A percentile compares a stretch with the other conserved stretches of the same genome.
Evolutionary conservation across 2,113 vertebrate genomes (phyloP).

Genomic region (Ailurus styani): DNA sequence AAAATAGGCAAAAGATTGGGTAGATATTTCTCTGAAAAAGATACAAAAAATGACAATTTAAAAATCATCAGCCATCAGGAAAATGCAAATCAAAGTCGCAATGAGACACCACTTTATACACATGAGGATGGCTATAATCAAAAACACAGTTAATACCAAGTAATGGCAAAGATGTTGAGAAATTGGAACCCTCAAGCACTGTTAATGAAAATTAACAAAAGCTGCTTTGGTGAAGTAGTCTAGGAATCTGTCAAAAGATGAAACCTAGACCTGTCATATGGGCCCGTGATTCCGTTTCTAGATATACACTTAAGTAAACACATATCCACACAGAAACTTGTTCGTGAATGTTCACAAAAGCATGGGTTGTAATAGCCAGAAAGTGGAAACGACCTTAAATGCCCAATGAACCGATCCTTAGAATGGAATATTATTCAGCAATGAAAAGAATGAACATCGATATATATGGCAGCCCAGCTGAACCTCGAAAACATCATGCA

Average conservation of each 20-base stretch:
- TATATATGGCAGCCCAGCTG: accelerated
- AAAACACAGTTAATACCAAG: neutral
- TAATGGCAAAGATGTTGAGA: neutral
- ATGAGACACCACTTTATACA: neutral
- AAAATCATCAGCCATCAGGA: neutral
- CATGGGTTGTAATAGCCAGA: neutral
- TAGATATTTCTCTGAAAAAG: neutral
- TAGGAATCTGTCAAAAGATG: neutral
- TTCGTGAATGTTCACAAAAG: neutral
- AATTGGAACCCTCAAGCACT: neutral
- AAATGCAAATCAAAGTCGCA: neutral
- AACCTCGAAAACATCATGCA: neutral
- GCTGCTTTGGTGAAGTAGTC: neutral
- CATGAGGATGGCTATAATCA: neutral
- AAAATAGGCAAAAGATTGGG: neutral
- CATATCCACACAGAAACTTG: neutral
- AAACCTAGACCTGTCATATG: neutral
- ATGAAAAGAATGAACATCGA: neutral
- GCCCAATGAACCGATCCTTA: neutral
- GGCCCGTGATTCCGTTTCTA: neutral
- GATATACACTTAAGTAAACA: neutral
- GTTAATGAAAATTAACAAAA: no score
- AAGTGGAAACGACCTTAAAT: neutral
- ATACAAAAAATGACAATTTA: neutral
- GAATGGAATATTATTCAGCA: neutral